These are phyloP conservation scores for Merops nubicus DNA, from an alignment of 2,113 vertebrate genomes.

Conservation along the genomic window DNA sequence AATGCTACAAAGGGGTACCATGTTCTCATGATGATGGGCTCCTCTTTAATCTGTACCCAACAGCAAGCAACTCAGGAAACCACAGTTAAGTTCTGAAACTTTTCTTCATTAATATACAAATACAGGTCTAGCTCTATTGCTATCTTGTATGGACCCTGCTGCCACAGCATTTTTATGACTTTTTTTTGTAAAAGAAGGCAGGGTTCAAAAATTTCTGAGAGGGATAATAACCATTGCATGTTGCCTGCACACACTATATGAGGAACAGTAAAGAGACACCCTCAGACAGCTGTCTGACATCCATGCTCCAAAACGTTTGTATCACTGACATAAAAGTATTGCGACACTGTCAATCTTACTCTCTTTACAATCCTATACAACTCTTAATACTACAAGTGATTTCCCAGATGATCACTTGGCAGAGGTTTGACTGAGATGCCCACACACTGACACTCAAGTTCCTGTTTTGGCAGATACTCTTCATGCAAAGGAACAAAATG, in stretches of 20 bases:
- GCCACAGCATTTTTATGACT: background rate
- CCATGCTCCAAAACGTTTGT: background rate
- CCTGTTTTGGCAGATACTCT: background rate
- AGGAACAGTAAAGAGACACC: background rate
- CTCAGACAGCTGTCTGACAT: background rate
- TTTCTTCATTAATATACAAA: background rate
- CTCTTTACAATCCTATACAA: background rate
- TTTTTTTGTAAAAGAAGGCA: background rate
- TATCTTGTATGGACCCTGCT: background rate
- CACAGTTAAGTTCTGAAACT: background rate
- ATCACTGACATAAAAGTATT: background rate
- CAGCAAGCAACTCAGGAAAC: background rate
- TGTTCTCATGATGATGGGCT: background rate
- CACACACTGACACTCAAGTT: background rate
- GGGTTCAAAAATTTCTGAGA: background rate
- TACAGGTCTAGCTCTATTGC: background rate
- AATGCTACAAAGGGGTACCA: background rate
- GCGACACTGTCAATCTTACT: background rate
- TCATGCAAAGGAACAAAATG: background rate
- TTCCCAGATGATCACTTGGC: background rate
- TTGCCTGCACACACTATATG: fast-evolving
- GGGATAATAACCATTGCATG: background rate
- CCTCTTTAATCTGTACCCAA: background rate
- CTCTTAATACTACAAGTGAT: background rate
- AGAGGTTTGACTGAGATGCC: background rate